phyloP scores from a whole-genome alignment of 2,888 invertebrate species.

The Drosophila melanosoma region DNA sequence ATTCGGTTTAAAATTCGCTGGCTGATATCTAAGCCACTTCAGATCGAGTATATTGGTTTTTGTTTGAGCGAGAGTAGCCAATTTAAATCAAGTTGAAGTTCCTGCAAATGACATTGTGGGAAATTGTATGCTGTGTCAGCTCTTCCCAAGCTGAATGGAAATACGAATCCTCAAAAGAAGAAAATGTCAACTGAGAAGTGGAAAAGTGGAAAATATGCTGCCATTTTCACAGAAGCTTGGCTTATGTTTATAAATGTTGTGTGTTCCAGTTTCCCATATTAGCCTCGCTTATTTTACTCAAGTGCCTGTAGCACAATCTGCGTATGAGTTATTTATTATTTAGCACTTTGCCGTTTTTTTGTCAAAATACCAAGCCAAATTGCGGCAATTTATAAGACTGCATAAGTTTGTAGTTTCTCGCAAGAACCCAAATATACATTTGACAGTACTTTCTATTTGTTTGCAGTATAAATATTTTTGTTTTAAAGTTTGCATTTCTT shows the following conservation, averaged over 20 bases:
- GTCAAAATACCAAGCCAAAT: background rate
- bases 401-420: background rate
- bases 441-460: background rate
- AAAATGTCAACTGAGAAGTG: conserved; percentile 12
- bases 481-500: background rate
- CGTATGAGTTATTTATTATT: conserved; percentile 68
- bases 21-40: background rate
- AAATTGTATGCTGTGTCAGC: conserved; percentile 24
- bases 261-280: conserved; percentile 62
- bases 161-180: conserved; percentile 4
- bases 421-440: background rate
- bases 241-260: conserved; percentile 49
- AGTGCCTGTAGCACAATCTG: conserved; percentile 53
- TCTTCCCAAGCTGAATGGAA: background rate
- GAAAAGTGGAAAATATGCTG: conserved; percentile 4
- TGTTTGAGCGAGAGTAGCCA: background rate
- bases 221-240: conserved; percentile 10
- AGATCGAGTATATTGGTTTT: background rate
- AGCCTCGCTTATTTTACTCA: conserved; percentile 43
- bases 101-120: conserved; percentile 22
- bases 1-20: background rate
- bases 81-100: background rate
- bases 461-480: background rate
- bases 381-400: background rate
- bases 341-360: background rate